Base-by-base conservation (phyloP, 2,113 vertebrate genomes). In the Leptosomus discolor region DNA sequence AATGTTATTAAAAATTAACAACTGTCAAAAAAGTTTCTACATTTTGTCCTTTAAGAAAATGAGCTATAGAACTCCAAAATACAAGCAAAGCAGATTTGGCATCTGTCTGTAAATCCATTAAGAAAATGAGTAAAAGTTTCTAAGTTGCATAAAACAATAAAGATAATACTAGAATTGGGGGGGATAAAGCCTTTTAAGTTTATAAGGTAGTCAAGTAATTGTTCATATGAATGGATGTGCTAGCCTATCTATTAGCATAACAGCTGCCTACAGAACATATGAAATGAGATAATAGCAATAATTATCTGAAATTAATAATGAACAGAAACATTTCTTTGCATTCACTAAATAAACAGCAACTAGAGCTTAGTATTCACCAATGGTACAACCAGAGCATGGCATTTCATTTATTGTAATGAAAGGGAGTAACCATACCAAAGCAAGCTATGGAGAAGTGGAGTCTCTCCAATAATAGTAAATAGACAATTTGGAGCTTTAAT, bases 261-360 rank as follows among this genome's bases (percentile, higher is more conserved):
- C 78, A 93, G 85, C 85, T 79, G 79, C 67, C 77, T 54, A 39
- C 67, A 95, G 85, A 95, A 91, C 63, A 61, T 24, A 88, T 30
- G 15, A 86, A 92, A 94, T 26, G 67, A 95, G 64, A 20, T 85
- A 97, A 96, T 58, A 92, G 85, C 92, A 98, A 88, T 83, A 96
- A 97, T 96, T 95, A 88, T 20, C 75, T 73, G 36, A 51, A 95
- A 97, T 89, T 95, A 94, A 78, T 45, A 8, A 88, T 18, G 57
- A 75, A 81, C 41, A 57, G 70, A 94, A 89, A 96, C 56, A 86
- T 78, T 96, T 91, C 43, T 96, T 88, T 95, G 48, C 45, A 60
- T 13, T 90, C 2, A 1, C 24, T 93, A 79, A 87, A 86, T 45
- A 88, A 96, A 92, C 29, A 71, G 69, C 48, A 85, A 85, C 73